Evolutionary conservation across 2,113 vertebrate species (phyloP), one percentile per base, ranked within the genome.

Genomic region (Cromileptes altivelis): DNA sequence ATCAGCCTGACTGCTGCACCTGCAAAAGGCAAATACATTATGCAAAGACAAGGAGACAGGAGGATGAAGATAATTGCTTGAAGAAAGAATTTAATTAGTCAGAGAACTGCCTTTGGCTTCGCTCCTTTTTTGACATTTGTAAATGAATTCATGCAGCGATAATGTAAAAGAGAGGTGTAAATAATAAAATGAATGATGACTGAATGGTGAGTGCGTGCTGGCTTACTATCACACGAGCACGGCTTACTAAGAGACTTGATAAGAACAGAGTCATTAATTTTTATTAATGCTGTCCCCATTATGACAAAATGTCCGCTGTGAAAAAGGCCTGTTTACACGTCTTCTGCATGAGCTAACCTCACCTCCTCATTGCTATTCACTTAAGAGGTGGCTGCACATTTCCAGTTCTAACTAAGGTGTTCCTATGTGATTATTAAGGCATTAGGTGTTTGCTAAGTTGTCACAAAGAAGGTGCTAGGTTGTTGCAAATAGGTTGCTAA

Each of bases 1-100:
- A 68, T 73, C 74, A 65, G 80, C 15, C 18, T 71, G 62, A 70
- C 82, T 40, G 50, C 23, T 4, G 33, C 61, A 52, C 25, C 68
- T 40, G 68, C 68, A 30, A 47, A 37, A 53, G 19, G n/a, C 57
- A 42, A 67, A 52, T 17, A 9, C 40, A 60, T 53, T 19, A 47
- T 13, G 30, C 25, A 37, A 40, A 52, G n/a, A 73, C 37, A 47
- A 47, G 1, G 25, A 60, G 4, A 21, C 9, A 18, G 30, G 30
- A 25, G 2, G 6, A 81, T 68, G 57, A 72, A 73, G 25, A 50
- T 33, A 21, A 57, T 4, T 25, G 23, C 14, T 62, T 57, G 47
- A 69, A 58, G 57, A 70, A 58, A 60, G n/a, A 17, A 62, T 30
- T 67, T 40, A 65, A 75, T 60, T 27, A 64, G 33, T 68, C 8